Base-by-base conservation (phyloP, 2,797 vertebrate genomes). In the Enteromius mattozi region DNA sequence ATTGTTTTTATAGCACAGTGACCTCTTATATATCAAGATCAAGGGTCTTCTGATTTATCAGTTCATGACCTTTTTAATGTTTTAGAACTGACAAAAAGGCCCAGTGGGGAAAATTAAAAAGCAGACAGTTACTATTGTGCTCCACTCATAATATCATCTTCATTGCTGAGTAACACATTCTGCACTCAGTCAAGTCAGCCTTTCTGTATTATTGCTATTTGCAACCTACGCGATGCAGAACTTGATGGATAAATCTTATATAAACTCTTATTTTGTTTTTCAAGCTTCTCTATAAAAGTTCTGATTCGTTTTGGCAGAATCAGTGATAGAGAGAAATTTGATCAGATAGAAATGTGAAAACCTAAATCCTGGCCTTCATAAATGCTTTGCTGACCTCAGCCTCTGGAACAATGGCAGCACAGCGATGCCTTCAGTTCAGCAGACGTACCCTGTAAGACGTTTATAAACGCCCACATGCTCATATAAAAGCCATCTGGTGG, bases 401-500 rank as follows among this genome's bases (percentile, higher is more conserved):
- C 65, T 66, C 27, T 86, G 76, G 82, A 89, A 88, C 86, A 89
- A 85, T 81, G 80, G 84, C 78, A 66, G 75, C 75, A 42, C 81
- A 76, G 66, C 80, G 81, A 82, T 88, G 90, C 85, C 88, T 90
- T 89, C 87, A 86, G 85, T 69, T 85, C 54, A 51, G 65, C 70
- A 80, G 82, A 84, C 86, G 82, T 88, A 78, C 76, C 83, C 84
- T 89, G 89, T 87, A 90, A 91, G 89, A 83, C 63, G 81, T 89
- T 89, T 83, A 86, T 87, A 87, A 88, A 88, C 83, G 75, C 90
- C 90, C 89, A 88, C 87, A 76, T 76, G 71, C 85, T 88, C 81
- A 72, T 88, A 89, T 88, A 89, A 92, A 90, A 89, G 75, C 88
- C 90, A 91, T 90, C 91, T 92, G 91, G 83, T 75, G 72, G 56